Percentiles rank a stretch among this genome's conserved stretches.
Conservation (phyloP, 1,140 invertebrate species). For the Reticulitermes speratus region DNA sequence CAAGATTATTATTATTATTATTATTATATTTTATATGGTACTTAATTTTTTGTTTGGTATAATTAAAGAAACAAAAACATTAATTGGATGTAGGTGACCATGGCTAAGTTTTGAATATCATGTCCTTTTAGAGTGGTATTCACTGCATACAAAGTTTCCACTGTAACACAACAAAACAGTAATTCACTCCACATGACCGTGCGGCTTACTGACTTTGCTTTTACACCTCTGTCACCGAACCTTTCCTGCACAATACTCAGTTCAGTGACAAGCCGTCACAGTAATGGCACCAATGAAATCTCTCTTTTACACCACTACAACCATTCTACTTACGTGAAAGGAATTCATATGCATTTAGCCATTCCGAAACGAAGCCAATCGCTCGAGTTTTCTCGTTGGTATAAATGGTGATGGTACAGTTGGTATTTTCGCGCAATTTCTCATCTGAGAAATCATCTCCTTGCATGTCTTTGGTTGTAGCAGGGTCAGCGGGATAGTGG, state of each 20-base stretch:
- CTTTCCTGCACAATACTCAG: neutral
- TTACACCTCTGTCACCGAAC: neutral
- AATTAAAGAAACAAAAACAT: no score
- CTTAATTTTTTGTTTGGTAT: no score
- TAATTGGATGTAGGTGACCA: no score
- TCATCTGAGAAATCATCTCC: conserved; percentile 35
- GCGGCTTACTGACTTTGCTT: no score
- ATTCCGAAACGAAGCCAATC: conserved; percentile 56
- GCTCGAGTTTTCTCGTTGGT: conserved; percentile 43
- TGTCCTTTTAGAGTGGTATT: no score
- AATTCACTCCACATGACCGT: no score
- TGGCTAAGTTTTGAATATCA: no score
- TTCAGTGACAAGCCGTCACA: neutral
- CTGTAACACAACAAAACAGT: no score
- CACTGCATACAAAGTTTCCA: no score
- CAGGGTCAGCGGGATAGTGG: conserved; percentile 23
- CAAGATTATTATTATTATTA: no score
- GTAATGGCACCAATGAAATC: neutral
- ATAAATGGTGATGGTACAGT: conserved; percentile 43
- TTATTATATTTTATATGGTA: no score
- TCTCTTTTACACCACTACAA: neutral
- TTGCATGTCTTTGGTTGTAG: conserved; percentile 36
- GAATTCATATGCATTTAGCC: conserved; percentile 54
- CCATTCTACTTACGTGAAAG: conserved; percentile 47
- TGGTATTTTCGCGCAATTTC: conserved; percentile 35